Evolutionary conservation across 2,113 vertebrate species (phyloP), one percentile per base, ranked within the genome.

Genomic region (Trematomus loennbergii): DNA sequence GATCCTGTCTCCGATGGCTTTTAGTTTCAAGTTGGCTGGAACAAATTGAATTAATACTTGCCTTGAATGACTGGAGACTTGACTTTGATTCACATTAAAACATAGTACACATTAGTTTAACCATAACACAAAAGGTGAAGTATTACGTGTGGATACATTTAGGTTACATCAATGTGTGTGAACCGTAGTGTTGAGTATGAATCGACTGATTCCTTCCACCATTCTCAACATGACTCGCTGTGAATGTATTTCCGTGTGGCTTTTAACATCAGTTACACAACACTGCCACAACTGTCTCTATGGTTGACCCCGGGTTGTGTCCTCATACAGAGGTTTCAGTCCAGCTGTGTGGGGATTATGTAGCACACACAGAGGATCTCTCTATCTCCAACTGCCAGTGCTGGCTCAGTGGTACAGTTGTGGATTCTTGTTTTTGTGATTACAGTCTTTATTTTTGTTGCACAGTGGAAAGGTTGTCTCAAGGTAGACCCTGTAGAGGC

Each of bases 271-370:
- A 75, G 81, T 91, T 90, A 81, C 81, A 81, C 90, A 92, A 91
- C 82, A 20, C 50, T 25, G 63, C 79, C 61, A 49, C 77, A 82
- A 78, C 76, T 88, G 81, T 82, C 48, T 66, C 72, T 52, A 9
- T 58, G 76, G 25, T 61, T 65, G 55, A 43, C 40, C 20, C 68
- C 0, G 69, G 73, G 83, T 90, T 72, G 65, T 86, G 69, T 83
- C 64, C 57, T 62, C 63, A 66, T 81, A 52, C 62, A 88, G 80
- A 75, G 73, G 58, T 82, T 86, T 81, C 9, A 72, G 72, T 89
- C 83, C 91, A 91, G 84, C 88, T 92, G 87, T 68, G 81, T 69
- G 53, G 62, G 65, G 88, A 86, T 91, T 89, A 89, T 83, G 53
- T 52, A 20, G 79, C 69, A 25, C 69, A 29, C 78, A 85, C 75